Conservation (phyloP, 2,113 vertebrate species). For the Atherinomorus stipes region DNA sequence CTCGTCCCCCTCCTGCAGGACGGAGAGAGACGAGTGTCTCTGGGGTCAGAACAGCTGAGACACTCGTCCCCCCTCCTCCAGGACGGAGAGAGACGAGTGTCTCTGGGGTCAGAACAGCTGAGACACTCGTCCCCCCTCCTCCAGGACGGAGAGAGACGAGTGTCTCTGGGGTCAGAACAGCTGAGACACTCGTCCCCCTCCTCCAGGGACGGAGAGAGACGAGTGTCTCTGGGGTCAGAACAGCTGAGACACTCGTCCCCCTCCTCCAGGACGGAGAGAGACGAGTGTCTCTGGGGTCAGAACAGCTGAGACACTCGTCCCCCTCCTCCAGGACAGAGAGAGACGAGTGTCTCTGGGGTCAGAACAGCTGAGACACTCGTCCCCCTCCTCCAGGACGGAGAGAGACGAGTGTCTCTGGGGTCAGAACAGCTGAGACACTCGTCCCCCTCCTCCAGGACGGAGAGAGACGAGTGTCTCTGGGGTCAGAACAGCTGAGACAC, state of each 20-base stretch:
- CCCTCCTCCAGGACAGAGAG: slow-evolving; percentile 88
- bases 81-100: slow-evolving; percentile 95
- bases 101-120: no score
- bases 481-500: neutral
- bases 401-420: slow-evolving; percentile 92
- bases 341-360: no score
- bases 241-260: neutral
- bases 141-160: slow-evolving; percentile 94
- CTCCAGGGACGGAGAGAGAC: slow-evolving; percentile 92
- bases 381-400: slow-evolving; percentile 86
- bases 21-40: slow-evolving; percentile 93
- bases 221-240: no score
- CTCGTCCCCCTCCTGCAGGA: slow-evolving; percentile 79
- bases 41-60: slow-evolving; percentile 4
- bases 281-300: no score
- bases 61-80: slow-evolving; percentile 48
- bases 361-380: neutral
- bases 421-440: neutral
- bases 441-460: slow-evolving; percentile 84
- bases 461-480: slow-evolving; percentile 93
- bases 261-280: slow-evolving; percentile 90
- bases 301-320: neutral
- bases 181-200: neutral
- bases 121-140: neutral
- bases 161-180: no score